Evolutionary conservation across 2,888 invertebrate species (phyloP), one percentile per base, ranked within the genome.

Genomic region (Poecilobothrus nobilitatus): DNA sequence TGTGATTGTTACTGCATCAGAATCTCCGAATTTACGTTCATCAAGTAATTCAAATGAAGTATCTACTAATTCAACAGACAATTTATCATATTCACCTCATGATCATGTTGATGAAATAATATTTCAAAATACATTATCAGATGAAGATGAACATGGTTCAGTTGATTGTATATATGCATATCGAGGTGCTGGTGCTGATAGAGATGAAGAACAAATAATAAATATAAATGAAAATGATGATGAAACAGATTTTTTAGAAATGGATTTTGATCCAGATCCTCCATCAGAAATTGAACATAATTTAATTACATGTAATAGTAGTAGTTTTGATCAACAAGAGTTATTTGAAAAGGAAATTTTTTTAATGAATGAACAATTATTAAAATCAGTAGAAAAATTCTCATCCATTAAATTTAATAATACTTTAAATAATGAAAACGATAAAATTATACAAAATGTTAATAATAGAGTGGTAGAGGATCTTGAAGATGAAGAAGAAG

Each of bases 221-320:
- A 72, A 73, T 64, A 74, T 73, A 66, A 73, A 74, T 66, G 69
- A 71, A 63, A 75, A 71, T 2, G 82, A 82, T 67, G 82, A 82
- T 72, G 82, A 82, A 70, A 81, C 80, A 1, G 82, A 82, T 70
- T 82, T 81, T 70, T 75, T 82, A 5, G 82, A 82, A 76, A 82
- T 82, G 82, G 82, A 82, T 70, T 82, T 81, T 67, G 82, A 82
- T 66, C 82, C 82, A 8, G 82, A 82, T 73, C 81, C 81, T 1
- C 75, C 78, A 1, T 82, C 82, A 0, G 82, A 82, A 70, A 73
- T 80, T 18, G 82, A 82, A 68, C 79, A 78, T 71, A 66, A 10
- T 70, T 9, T 70, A 75, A 73, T 71, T 71, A 71, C 44, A 44
- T 71, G 12, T 70, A 69, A 33, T 69, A 69, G 67, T 69, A 67